These are phyloP conservation scores for Habrosyne pyritoides DNA, from an alignment of 2,888 invertebrate genomes.

Conservation along the genomic window DNA sequence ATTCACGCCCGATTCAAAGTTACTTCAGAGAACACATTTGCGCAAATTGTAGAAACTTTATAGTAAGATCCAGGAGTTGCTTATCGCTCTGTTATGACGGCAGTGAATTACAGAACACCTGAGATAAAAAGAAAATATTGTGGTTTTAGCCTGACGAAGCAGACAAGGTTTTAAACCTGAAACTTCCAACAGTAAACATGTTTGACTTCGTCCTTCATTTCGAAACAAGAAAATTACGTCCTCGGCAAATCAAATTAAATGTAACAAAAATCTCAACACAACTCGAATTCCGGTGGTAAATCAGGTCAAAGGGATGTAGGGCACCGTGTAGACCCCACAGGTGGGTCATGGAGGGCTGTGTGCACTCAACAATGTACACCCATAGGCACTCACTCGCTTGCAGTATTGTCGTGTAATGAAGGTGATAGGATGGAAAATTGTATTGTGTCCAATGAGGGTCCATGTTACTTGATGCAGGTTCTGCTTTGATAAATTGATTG, in stretches of 20 bases:
- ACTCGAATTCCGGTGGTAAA: slow-evolving; percentile 33
- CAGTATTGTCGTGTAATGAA: slow-evolving; percentile 42
- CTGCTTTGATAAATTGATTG: not conserved
- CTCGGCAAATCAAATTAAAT: not conserved
- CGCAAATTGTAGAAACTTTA: not conserved
- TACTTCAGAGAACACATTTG: too few species aligned
- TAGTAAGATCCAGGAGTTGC: not conserved
- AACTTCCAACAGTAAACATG: not conserved
- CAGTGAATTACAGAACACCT: not conserved
- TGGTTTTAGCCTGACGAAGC: not conserved
- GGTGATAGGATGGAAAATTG: slow-evolving; percentile 64
- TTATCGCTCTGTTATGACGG: not conserved
- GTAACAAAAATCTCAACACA: not conserved
- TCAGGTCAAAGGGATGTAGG: slow-evolving; percentile 61
- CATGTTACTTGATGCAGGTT: slow-evolving; percentile 3
- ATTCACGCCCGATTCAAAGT: too few species aligned
- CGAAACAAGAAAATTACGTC: not conserved
- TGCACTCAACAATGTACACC: slow-evolving; percentile 62
- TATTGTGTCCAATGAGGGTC: slow-evolving; percentile 47
- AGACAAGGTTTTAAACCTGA: not conserved
- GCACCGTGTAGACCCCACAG: slow-evolving; percentile 42
- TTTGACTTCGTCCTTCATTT: not conserved
- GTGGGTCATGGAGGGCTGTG: slow-evolving; percentile 54
- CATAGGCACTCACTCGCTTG: slow-evolving; percentile 35
- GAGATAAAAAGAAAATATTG: not conserved